Conservation (phyloP, 2,888 invertebrate genomes). For the Caenorhabditis sulstoni region DNA sequence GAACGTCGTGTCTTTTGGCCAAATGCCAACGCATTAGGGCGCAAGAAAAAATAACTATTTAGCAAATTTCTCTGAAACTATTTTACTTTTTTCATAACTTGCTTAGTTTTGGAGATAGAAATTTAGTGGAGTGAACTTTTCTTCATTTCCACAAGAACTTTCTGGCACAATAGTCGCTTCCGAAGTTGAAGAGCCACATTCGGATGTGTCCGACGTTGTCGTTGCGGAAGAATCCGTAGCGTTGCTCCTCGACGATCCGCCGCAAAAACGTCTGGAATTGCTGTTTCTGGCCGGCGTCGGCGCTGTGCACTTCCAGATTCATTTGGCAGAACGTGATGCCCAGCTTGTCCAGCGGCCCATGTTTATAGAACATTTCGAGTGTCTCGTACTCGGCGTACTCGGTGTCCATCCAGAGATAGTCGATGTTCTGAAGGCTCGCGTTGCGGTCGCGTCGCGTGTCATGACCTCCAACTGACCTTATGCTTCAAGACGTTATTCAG, state of each 20-base stretch:
- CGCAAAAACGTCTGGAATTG: not conserved
- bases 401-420: constrained; percentile 38
- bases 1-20: too few species aligned
- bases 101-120: too few species aligned
- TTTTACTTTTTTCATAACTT: too few species aligned
- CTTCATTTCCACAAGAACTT: constrained; percentile 6
- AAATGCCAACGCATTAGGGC: too few species aligned
- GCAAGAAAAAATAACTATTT: too few species aligned
- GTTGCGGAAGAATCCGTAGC: constrained; percentile 6
- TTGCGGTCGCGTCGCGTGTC: too few species aligned
- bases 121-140: too few species aligned
- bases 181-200: constrained; percentile 25
- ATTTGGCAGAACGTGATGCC: constrained; percentile 36
- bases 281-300: not conserved
- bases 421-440: too few species aligned
- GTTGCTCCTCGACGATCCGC: constrained; percentile 3
- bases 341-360: constrained; percentile 6
- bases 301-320: constrained; percentile 22
- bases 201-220: constrained; percentile 12
- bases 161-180: constrained; percentile 1
- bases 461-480: too few species aligned
- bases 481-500: constrained; percentile 8
- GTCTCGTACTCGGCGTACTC: constrained; percentile 34
- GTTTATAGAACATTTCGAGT: constrained; percentile 28
- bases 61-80: too few species aligned